A percentile compares a stretch with the other conserved stretches of the same genome.
These are phyloP conservation scores for Oryzias woworae DNA, from an alignment of 2,113 vertebrate genomes.

Conservation along the genomic window DNA sequence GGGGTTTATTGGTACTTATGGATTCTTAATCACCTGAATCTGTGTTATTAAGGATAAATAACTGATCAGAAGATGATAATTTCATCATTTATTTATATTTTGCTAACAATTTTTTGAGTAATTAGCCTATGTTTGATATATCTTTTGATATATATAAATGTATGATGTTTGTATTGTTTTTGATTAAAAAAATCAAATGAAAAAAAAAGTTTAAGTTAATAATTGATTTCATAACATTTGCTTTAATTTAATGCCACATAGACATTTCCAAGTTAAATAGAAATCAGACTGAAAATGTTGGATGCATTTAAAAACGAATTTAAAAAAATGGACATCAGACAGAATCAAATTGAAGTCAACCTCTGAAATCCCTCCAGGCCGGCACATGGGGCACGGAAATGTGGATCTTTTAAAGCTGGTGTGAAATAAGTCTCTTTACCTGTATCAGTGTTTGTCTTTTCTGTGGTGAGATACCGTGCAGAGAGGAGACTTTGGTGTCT, in stretches of 20 bases:
- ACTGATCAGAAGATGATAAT: too few relatives aligned
- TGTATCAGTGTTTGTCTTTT: conserved; percentile 23
- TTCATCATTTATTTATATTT: too few relatives aligned
- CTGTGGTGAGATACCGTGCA: conserved; percentile 36
- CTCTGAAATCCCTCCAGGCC: conserved; percentile 37
- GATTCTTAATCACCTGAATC: too few relatives aligned
- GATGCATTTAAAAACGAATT: neutral
- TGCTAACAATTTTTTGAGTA: too few relatives aligned
- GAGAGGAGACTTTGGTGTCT: conserved; percentile 31
- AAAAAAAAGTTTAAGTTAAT: neutral
- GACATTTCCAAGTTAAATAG: neutral
- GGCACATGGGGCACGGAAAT: conserved; percentile 40
- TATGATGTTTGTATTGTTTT: too few relatives aligned
- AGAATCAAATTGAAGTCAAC: conserved; percentile 29
- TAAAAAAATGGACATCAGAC: neutral
- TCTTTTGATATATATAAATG: too few relatives aligned
- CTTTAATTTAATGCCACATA: neutral
- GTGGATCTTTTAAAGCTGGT: conserved; percentile 30
- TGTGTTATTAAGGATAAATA: too few relatives aligned
- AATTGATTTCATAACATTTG: neutral
- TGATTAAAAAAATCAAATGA: too few relatives aligned
- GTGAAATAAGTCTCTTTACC: conserved; percentile 24
- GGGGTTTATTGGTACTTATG: too few relatives aligned
- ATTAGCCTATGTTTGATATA: too few relatives aligned
- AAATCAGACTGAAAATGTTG: neutral